Conservation (phyloP, 1,140 invertebrate species). For the Drosophila bipectinata region DNA sequence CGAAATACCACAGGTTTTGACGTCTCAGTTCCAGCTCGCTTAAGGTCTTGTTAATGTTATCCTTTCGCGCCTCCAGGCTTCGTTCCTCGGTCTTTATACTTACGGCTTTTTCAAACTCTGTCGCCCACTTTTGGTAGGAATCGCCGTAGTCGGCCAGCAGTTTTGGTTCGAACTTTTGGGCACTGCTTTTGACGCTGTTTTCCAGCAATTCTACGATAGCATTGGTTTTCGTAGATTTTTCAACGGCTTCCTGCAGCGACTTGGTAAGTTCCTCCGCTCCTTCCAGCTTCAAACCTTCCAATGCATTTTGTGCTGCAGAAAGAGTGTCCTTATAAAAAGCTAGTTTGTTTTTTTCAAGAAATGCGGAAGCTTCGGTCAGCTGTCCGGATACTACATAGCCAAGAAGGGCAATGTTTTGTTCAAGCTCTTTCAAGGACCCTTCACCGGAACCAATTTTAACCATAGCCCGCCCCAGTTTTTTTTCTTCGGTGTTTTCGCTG, state of each 20-base stretch:
- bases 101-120: slow-evolving; percentile 34
- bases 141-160: slow-evolving; percentile 86
- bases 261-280: slow-evolving; percentile 13
- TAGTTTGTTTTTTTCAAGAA: slow-evolving; percentile 16
- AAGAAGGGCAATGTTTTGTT: slow-evolving; percentile 88
- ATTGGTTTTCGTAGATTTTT: slow-evolving; percentile 9
- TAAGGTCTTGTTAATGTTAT: slow-evolving; percentile 86
- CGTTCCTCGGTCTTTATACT: slow-evolving; percentile 26
- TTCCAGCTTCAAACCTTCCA: slow-evolving; percentile 27
- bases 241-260: slow-evolving; percentile 22
- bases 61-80: slow-evolving; percentile 76
- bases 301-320: slow-evolving; percentile 77
- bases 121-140: slow-evolving; percentile 47
- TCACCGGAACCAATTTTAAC: slow-evolving; percentile 85
- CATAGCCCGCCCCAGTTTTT: slow-evolving; percentile 41
- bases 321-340: slow-evolving; percentile 64
- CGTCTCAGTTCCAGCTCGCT: slow-evolving; percentile 86
- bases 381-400: slow-evolving; percentile 89
- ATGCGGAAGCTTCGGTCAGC: slow-evolving; percentile 84
- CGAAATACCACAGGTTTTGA: slow-evolving; percentile 90
- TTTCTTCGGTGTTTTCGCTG: slow-evolving; percentile 86
- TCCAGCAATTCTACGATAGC: slow-evolving; percentile 38
- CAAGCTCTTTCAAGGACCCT: slow-evolving; percentile 56
- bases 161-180: slow-evolving; percentile 85
- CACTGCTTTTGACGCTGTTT: slow-evolving; percentile 41